A percentile compares a stretch with the other conserved stretches of the same genome.
Conservation (phyloP, 1,140 invertebrate genomes). For the Drosophila orosa region DNA sequence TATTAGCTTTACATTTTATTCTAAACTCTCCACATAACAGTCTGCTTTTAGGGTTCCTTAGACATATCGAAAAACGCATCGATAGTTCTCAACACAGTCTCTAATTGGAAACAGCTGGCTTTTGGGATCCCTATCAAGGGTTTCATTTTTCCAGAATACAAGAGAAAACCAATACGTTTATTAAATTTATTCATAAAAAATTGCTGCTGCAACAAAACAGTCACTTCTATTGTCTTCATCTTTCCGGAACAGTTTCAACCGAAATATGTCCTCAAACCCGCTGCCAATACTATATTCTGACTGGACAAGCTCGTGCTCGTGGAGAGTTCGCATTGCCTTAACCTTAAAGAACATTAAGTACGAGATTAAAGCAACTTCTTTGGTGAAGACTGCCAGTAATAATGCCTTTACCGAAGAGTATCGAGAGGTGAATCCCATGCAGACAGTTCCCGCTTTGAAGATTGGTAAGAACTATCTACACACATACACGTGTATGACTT, state of each 20-base stretch:
- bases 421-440: conserved; percentile 95
- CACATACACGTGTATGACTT: too few species aligned
- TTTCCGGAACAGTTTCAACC: background rate
- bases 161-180: background rate
- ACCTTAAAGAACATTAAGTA: conserved; percentile 97
- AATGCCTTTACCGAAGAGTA: conserved; percentile 93
- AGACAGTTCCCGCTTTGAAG: conserved; percentile 94
- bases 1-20: background rate
- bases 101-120: conserved; percentile 20
- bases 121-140: background rate
- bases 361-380: conserved; percentile 94
- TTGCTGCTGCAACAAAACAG: background rate
- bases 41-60: conserved; percentile 21
- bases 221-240: background rate
- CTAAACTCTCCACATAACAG: background rate
- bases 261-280: background rate
- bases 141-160: too few species aligned
- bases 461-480: conserved; percentile 87
- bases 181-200: background rate
- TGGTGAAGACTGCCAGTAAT: conserved; percentile 92
- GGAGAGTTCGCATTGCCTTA: conserved; percentile 94
- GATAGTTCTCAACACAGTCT: conserved; percentile 20
- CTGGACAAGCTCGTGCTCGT: conserved; percentile 95
- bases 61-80: background rate
- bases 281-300: conserved; percentile 94